Base-by-base conservation (phyloP, 92 coral and sea anemone species). In the Actinostola sp. region DNA sequence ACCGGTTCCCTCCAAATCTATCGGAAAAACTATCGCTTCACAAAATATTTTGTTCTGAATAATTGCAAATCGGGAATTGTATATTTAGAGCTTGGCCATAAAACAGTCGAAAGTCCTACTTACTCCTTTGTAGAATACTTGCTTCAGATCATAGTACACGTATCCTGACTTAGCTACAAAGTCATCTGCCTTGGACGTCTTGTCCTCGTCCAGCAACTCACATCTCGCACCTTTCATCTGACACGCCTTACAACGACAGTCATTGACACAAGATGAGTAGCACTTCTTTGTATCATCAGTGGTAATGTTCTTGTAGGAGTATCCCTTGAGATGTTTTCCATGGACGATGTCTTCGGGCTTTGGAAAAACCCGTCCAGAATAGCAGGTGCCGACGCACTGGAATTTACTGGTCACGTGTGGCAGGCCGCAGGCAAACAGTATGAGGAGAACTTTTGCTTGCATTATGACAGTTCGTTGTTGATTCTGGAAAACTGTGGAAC, bases 231-330 rank as follows among this genome's bases (percentile, higher is more conserved):
- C 72, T 58, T 80, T 61, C 67, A 80, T 33, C 63, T 80, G 85
- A 54, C 51, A 71, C 41, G 79, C 79, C 35, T 61, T 51, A 53
- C 85, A 80, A 8, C 79, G 78, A 63, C 85, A 75, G 33, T 75
- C 80, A 27, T 54, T 39, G 42, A 63, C 15, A 48, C 80, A 63
- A 24, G 71, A 33, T 38, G 61, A 43, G 68, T 60, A 75, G 61
- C 80, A 75, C 45, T 63, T 54, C 20, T n/a, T 56, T 26, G 62
- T 39, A 30, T 28, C 60, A 38, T 62, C 52, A 55, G 80, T 57
- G 29, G 80, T 75, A 66, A 75, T 30, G 80, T 75, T 75, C 71
- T 48, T 49, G 70, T 46, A 75, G 60, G 56, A 49, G 56, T 8
- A 49, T 49, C 56, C 56, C 56, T 49, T 49, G 10, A 49, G 56